Percentiles rank a stretch among this genome's conserved stretches.
phyloP scores from a whole-genome alignment of 2,888 invertebrate species.

The Acanthosepion pharaonis region DNA sequence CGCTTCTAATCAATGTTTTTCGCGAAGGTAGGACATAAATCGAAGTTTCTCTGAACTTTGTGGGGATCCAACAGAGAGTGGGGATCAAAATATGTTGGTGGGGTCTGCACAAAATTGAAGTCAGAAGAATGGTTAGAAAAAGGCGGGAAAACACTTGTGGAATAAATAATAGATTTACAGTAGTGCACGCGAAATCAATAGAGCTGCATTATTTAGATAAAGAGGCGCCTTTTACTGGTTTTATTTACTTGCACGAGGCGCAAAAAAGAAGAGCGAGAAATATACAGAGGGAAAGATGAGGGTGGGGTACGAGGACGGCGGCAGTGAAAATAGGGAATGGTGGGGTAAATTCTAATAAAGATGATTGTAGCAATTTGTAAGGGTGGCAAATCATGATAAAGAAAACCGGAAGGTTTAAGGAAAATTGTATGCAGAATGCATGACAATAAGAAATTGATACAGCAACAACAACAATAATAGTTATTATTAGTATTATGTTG shows the following conservation, averaged over 20 bases:
- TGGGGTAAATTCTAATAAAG: not conserved
- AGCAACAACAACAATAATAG: not conserved
- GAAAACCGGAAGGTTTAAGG: not conserved
- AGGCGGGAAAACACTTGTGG: not conserved
- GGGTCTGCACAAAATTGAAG: not conserved
- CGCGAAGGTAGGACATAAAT: not conserved
- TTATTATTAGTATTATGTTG: not conserved
- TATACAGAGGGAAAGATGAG: not conserved
- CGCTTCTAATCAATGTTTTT: not conserved
- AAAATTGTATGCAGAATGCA: not conserved
- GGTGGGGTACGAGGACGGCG: not conserved
- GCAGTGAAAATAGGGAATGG: not conserved
- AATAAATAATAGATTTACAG: not conserved
- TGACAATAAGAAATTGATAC: not conserved
- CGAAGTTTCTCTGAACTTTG: conserved; percentile 15
- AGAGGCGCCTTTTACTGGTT: not conserved
- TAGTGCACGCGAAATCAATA: not conserved
- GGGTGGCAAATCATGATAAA: not conserved
- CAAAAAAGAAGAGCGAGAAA: not conserved
- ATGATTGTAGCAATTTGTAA: not conserved
- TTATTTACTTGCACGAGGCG: not conserved
- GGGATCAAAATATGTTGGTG: not conserved
- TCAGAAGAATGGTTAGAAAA: not conserved
- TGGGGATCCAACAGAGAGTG: not conserved
- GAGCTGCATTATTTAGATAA: not conserved